These are phyloP conservation scores for Pinna nobilis DNA, from an alignment of 1,140 invertebrate species.

Conservation along the genomic window DNA sequence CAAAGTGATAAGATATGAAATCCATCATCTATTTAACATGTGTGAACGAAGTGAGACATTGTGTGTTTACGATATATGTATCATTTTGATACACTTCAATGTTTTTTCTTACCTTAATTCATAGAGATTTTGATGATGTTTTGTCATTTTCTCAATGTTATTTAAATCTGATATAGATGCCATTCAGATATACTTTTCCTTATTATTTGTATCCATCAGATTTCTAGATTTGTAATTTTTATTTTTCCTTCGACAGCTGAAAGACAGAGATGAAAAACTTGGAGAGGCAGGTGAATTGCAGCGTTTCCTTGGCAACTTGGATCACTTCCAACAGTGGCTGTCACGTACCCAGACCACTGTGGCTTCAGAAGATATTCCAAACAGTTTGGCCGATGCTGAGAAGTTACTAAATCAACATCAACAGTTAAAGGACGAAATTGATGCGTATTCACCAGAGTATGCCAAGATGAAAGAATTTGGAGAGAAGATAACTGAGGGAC, in stretches of 20 bases:
- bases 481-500: conserved; percentile 90
- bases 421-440: conserved; percentile 98
- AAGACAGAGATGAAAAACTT: conserved; percentile 97
- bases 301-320: conserved; percentile 97
- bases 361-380: conserved; percentile 97
- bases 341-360: conserved; percentile 96
- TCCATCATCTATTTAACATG: no score
- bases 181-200: no score
- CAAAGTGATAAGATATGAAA: no score
- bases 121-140: no score
- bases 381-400: conserved; percentile 97
- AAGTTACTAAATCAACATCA: conserved; percentile 96
- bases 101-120: no score
- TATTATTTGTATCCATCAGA: no score
- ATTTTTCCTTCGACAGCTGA: conserved; percentile 80
- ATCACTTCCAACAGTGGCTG: conserved; percentile 99
- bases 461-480: conserved; percentile 99
- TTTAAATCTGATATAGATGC: no score
- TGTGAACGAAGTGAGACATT: no score
- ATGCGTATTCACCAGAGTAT: conserved; percentile 98
- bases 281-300: conserved; percentile 99
- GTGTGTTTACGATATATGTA: no score
- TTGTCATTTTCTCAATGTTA: no score
- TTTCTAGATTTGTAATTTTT: neutral
- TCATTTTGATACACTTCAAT: no score